Evolutionary conservation across 2,888 invertebrate genomes (phyloP).

Genomic region (Fragum whitleyi): DNA sequence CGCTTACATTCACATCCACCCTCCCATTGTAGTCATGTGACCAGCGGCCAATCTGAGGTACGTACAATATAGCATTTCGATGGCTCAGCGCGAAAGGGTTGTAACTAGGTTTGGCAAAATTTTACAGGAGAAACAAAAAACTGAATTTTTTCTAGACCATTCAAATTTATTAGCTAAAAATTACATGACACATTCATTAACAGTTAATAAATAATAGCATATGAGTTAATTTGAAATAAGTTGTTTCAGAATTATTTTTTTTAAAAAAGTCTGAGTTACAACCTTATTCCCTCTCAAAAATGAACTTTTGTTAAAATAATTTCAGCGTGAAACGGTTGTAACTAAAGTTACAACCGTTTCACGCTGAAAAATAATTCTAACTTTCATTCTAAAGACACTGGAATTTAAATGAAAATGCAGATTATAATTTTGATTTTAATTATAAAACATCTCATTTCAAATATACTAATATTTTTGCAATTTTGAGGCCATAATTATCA

Average conservation of each 20-base stretch:
- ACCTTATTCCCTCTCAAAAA: not conserved
- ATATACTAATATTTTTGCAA: too few relatives aligned
- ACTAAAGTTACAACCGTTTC: conserved; percentile 11
- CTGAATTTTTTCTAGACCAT: not conserved
- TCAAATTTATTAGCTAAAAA: too few relatives aligned
- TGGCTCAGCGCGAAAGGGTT: conserved; percentile 12
- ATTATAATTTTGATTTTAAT: too few relatives aligned
- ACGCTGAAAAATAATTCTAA: not conserved
- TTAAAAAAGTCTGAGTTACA: conserved; percentile 1
- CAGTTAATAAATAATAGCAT: not conserved
- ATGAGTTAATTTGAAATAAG: not conserved
- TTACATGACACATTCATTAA: too few relatives aligned
- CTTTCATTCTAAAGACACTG: not conserved
- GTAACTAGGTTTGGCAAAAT: conserved; percentile 6
- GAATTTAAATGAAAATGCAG: too few relatives aligned
- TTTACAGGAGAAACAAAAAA: conserved; percentile 13
- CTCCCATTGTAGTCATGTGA: conserved; percentile 36
- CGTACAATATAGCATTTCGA: not conserved
- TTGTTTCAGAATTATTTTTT: not conserved
- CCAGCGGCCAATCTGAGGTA: conserved; percentile 39
- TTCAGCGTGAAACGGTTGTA: conserved; percentile 8
- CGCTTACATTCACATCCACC: conserved; percentile 39
- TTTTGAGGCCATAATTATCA: too few relatives aligned
- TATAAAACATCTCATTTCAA: too few relatives aligned
- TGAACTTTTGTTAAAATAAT: not conserved